phyloP scores from a whole-genome alignment of 2,113 vertebrate genomes.

The Hypanus sabinus region DNA sequence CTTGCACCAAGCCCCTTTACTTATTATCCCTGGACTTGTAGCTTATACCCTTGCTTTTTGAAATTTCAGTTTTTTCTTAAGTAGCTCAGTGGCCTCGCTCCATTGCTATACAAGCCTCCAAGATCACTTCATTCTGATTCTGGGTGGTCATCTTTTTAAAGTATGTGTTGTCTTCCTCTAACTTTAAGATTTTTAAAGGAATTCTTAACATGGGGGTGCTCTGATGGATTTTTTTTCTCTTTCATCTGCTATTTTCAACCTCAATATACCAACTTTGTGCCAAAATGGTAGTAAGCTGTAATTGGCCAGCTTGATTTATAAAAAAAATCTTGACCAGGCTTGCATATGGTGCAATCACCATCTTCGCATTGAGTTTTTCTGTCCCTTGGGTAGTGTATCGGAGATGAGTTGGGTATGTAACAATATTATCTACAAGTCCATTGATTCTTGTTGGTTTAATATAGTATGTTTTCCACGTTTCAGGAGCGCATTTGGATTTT shows the following conservation, averaged over 20 bases:
- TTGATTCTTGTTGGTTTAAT: conserved; percentile 4
- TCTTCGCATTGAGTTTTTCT: background rate
- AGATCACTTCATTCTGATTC: background rate
- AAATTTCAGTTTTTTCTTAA: too few relatives aligned
- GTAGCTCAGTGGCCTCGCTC: too few relatives aligned
- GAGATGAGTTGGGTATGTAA: background rate
- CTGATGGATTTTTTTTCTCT: background rate
- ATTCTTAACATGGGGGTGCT: background rate
- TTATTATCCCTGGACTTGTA: too few relatives aligned
- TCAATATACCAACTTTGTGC: background rate
- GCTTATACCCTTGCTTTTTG: too few relatives aligned
- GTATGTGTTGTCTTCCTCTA: background rate
- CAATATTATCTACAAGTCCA: background rate
- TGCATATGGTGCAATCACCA: background rate
- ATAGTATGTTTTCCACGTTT: background rate
- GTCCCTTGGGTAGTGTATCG: background rate
- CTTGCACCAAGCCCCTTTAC: too few relatives aligned
- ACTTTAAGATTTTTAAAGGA: background rate
- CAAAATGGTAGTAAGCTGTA: background rate
- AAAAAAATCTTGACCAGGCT: background rate
- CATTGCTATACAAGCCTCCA: too few relatives aligned
- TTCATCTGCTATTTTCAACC: background rate
- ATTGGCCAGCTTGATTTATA: background rate
- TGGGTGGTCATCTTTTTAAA: background rate
- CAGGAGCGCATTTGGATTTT: background rate